Percentiles rank a stretch among this genome's conserved stretches.
These are phyloP conservation scores for Ridgeia piscesae DNA, from an alignment of 1,140 invertebrate species.

Conservation along the genomic window DNA sequence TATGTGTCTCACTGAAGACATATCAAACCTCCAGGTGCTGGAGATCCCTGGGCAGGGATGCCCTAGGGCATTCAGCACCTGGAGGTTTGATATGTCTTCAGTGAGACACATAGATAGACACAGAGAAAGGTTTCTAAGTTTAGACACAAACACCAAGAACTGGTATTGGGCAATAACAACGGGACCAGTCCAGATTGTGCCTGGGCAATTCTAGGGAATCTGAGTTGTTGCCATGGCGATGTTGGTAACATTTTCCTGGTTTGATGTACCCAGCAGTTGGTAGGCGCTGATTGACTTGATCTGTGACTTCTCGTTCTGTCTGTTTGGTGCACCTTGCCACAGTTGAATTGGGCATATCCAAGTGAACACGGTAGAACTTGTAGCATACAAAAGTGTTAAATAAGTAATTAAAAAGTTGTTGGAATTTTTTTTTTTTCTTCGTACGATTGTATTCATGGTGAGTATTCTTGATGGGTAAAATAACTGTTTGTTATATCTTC, in stretches of 20 bases:
- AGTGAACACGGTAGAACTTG: neutral
- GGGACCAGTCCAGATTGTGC: neutral
- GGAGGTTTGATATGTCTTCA: neutral
- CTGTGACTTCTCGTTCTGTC: neutral
- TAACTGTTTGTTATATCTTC: too few relatives aligned
- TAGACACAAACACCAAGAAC: neutral
- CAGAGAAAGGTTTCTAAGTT: neutral
- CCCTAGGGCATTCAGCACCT: too few relatives aligned
- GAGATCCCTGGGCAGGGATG: too few relatives aligned
- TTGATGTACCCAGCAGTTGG: neutral
- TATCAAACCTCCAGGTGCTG: too few relatives aligned
- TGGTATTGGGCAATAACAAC: neutral
- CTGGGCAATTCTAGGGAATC: neutral
- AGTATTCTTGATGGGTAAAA: too few relatives aligned
- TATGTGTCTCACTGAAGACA: neutral
- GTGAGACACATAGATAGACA: neutral
- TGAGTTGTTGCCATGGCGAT: neutral
- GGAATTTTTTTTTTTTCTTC: neutral
- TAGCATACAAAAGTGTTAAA: neutral
- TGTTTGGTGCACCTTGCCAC: neutral
- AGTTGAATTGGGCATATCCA: neutral
- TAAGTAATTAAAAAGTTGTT: neutral
- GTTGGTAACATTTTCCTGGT: neutral
- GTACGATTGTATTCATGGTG: too few relatives aligned
- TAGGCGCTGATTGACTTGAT: neutral